phyloP scores from a whole-genome alignment of 2,797 vertebrate genomes.

The Alcedo quadribrachys region DNA sequence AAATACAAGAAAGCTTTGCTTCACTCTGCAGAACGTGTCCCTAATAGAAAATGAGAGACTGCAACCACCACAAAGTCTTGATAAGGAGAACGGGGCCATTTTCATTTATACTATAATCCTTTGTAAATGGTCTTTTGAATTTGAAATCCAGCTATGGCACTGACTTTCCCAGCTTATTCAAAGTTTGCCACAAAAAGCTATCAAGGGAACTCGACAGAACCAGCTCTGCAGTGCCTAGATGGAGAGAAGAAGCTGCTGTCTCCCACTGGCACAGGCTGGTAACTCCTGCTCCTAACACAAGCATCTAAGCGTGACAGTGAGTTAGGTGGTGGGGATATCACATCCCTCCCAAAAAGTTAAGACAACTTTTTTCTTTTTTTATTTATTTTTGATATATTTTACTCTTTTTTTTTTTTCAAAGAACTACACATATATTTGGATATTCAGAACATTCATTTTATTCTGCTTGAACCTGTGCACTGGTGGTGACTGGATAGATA shows the following conservation, averaged over 20 bases:
- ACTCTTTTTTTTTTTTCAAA: not conserved
- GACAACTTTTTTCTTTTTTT: not conserved
- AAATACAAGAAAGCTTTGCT: not conserved
- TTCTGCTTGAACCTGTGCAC: not conserved
- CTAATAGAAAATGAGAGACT: not conserved
- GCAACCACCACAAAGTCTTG: not conserved
- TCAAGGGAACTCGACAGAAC: not conserved
- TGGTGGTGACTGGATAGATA: not conserved
- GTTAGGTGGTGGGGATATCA: not conserved
- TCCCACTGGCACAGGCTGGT: not conserved
- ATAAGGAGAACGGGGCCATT: not conserved
- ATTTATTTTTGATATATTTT: not conserved
- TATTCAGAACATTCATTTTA: not conserved
- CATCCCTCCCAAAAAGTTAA: not conserved
- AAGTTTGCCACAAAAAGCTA: not conserved
- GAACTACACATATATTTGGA: not conserved
- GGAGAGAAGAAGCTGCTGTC: not conserved
- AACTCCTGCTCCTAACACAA: not conserved
- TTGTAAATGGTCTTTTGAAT: not conserved
- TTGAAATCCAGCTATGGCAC: not conserved
- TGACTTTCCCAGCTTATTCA: not conserved
- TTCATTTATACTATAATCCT: not conserved
- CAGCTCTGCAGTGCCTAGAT: not conserved
- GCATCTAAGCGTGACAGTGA: not conserved
- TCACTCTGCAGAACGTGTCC: not conserved